phyloP scores from a whole-genome alignment of 2,113 vertebrate genomes.

The Coptodon rendalli region DNA sequence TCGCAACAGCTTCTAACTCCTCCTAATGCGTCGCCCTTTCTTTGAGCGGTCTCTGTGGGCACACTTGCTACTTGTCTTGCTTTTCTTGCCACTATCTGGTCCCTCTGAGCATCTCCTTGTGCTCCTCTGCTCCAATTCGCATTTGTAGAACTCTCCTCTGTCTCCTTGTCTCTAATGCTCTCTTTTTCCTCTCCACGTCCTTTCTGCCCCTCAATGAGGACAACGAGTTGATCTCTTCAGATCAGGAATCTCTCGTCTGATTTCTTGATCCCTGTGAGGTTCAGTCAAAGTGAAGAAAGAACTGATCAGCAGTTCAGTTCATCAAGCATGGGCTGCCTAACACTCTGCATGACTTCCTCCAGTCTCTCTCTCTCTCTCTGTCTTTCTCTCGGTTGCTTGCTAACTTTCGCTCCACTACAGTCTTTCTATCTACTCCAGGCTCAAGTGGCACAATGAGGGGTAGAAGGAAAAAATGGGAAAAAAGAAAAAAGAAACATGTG shows the following conservation, averaged over 20 bases:
- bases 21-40: background rate
- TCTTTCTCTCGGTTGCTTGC: slow-evolving; percentile 17
- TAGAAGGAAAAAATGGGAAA: slow-evolving; percentile 31
- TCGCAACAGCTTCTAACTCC: background rate
- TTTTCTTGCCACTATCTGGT: slow-evolving; percentile 36
- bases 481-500: slow-evolving; percentile 28
- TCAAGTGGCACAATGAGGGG: slow-evolving; percentile 66
- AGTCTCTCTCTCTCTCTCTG: background rate
- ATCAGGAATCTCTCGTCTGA: background rate
- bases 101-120: slow-evolving; percentile 49
- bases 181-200: background rate
- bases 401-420: slow-evolving; percentile 40
- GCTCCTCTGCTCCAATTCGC: slow-evolving; percentile 39
- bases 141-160: slow-evolving; percentile 40
- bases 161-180: background rate
- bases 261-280: background rate
- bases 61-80: slow-evolving; percentile 7
- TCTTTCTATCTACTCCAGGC: slow-evolving; percentile 58
- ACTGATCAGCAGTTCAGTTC: slow-evolving; percentile 24
- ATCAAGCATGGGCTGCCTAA: slow-evolving; percentile 40
- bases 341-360: slow-evolving; percentile 55
- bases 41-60: background rate
- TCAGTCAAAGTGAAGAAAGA: slow-evolving; percentile 5
- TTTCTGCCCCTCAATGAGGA: background rate
- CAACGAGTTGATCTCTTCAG: background rate